Percentiles rank a stretch among this genome's conserved stretches.
Conservation (phyloP, 2,888 invertebrate species). For the Stenchaetothrips biformis region DNA sequence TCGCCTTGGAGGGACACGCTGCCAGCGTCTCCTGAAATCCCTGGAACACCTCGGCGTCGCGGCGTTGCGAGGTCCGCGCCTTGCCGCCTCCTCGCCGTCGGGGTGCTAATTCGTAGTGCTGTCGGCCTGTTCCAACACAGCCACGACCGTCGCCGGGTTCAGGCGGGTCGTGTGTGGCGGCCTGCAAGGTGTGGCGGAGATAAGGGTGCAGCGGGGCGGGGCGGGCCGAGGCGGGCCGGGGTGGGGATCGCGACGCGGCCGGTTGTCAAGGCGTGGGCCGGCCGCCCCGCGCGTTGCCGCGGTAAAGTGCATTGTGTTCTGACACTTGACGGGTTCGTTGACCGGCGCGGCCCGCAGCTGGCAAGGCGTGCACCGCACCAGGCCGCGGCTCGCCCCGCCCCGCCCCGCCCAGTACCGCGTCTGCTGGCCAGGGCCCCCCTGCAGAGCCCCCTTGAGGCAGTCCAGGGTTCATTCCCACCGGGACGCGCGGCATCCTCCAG, state of each 20-base stretch:
- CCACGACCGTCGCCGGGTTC: not conserved
- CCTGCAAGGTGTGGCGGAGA: not conserved
- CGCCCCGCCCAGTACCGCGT: not conserved
- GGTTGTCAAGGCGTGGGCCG: not conserved
- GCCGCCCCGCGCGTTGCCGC: not conserved
- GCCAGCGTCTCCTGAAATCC: too few relatives aligned
- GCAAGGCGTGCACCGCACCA: not conserved
- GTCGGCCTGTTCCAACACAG: not conserved
- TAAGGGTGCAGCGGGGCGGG: not conserved
- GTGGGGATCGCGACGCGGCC: not conserved
- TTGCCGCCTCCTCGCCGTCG: not conserved
- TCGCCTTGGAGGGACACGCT: too few relatives aligned
- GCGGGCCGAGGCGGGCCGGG: not conserved
- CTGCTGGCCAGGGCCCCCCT: not conserved
- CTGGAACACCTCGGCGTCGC: too few relatives aligned
- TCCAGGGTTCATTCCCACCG: too few relatives aligned
- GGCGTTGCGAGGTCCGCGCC: not conserved
- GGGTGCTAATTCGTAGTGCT: too few relatives aligned
- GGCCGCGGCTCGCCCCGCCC: not conserved
- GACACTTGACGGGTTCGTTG: conserved; percentile 19
- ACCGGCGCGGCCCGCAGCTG: conserved; percentile 8
- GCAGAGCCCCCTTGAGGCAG: not conserved
- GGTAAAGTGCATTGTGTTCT: conserved; percentile 19
- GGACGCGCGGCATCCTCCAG: too few relatives aligned
- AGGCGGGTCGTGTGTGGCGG: not conserved